A percentile compares a stretch with the other conserved stretches of the same genome.
Conservation (phyloP, 2,888 invertebrate genomes). For the Drosophila quinaria region DNA sequence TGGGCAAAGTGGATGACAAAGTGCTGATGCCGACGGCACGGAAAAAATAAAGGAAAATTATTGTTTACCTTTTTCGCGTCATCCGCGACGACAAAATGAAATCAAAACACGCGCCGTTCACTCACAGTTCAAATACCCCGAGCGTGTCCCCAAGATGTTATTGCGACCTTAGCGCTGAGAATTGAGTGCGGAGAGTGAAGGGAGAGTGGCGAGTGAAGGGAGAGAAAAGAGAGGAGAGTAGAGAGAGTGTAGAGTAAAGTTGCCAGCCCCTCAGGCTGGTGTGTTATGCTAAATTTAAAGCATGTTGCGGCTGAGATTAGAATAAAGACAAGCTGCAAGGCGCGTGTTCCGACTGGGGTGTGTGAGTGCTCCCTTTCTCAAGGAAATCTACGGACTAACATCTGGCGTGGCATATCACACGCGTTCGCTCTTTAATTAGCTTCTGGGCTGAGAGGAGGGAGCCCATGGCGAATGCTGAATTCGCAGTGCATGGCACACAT, state of each 20-base stretch:
- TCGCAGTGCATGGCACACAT: slow-evolving; percentile 57
- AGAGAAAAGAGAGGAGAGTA: background rate
- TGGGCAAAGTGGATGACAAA: slow-evolving; percentile 29
- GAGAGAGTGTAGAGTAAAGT: slow-evolving; percentile 33
- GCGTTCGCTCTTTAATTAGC: slow-evolving; percentile 78
- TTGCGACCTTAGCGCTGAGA: slow-evolving; percentile 61
- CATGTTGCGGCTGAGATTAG: slow-evolving; percentile 76
- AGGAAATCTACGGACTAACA: slow-evolving; percentile 60
- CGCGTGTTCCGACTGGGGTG: slow-evolving; percentile 50
- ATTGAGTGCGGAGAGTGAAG: background rate
- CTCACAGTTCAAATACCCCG: slow-evolving; percentile 63
- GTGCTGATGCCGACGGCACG: slow-evolving; percentile 35
- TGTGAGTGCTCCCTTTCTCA: slow-evolving; percentile 8
- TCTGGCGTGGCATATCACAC: slow-evolving; percentile 78
- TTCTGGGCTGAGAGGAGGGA: slow-evolving; percentile 22
- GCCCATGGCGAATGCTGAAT: slow-evolving; percentile 3
- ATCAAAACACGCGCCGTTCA: slow-evolving; percentile 64
- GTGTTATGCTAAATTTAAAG: slow-evolving; percentile 79
- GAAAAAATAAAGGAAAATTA: slow-evolving; percentile 27
- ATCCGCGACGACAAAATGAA: slow-evolving; percentile 70
- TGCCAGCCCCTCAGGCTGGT: slow-evolving; percentile 35
- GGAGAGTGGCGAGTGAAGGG: background rate
- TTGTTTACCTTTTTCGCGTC: slow-evolving; percentile 73
- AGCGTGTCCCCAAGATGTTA: slow-evolving; percentile 54
- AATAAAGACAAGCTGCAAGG: slow-evolving; percentile 60